phyloP scores from a whole-genome alignment of 2,113 vertebrate genomes.

The Origma solitaria region DNA sequence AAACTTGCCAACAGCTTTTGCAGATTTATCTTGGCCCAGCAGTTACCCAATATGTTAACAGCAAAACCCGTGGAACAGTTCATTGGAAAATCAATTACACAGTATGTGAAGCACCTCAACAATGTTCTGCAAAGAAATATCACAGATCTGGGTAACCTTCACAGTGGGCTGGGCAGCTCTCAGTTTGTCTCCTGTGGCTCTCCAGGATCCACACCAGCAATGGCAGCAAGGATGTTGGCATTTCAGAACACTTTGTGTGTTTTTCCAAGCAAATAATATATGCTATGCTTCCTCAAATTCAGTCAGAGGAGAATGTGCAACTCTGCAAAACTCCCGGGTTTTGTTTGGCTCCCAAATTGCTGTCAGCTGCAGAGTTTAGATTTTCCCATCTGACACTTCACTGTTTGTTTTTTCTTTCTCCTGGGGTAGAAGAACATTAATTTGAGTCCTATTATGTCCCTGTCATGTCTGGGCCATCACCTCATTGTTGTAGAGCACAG shows the following conservation, averaged over 20 bases:
- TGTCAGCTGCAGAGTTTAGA: slow-evolving; percentile 37
- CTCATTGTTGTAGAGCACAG: not conserved
- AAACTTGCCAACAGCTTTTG: slow-evolving; percentile 30
- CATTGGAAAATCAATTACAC: slow-evolving; percentile 60
- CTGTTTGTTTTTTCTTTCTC: slow-evolving; percentile 50
- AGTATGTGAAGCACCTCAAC: slow-evolving; percentile 25
- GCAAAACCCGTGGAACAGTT: slow-evolving; percentile 37
- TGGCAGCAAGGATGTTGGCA: not conserved
- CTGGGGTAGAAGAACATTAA: not conserved
- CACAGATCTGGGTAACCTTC: not conserved
- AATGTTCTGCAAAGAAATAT: not conserved
- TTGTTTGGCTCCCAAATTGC: slow-evolving; percentile 51
- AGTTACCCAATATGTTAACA: not conserved
- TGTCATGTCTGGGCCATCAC: not conserved
- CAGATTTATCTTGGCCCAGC: slow-evolving; percentile 54
- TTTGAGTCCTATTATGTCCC: not conserved
- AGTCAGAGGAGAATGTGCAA: slow-evolving; percentile 49
- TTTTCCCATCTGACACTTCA: slow-evolving; percentile 37
- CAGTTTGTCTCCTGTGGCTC: not conserved
- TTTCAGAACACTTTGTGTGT: not conserved
- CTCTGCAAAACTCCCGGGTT: slow-evolving; percentile 51
- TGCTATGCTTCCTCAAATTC: slow-evolving; percentile 27
- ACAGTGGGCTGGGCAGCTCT: slow-evolving; percentile 10
- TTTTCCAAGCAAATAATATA: slow-evolving; percentile 33
- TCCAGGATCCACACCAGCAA: not conserved